Conservation (phyloP, 2,888 invertebrate species). For the Cybosia mesomella region DNA sequence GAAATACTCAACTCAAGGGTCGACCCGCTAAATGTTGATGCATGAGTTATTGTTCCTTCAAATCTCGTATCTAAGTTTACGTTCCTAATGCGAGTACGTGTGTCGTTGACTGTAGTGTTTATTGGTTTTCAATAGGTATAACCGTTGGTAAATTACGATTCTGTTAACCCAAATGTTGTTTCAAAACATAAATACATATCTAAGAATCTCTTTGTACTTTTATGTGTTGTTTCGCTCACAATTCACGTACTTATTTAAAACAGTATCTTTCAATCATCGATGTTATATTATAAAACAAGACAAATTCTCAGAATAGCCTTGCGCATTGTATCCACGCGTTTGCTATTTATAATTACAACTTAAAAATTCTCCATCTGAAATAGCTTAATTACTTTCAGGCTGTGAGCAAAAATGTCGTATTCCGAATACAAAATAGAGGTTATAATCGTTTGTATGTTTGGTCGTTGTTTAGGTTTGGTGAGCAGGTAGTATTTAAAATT, state of each 20-base stretch:
- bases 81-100: slow-evolving; percentile 40
- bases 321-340: slow-evolving; percentile 82
- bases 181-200: slow-evolving; percentile 67
- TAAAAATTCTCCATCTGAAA: slow-evolving; percentile 62
- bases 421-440: slow-evolving; percentile 59
- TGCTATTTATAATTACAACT: slow-evolving; percentile 85
- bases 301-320: slow-evolving; percentile 80
- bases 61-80: slow-evolving; percentile 42
- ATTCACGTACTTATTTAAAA: slow-evolving; percentile 71
- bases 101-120: slow-evolving; percentile 56
- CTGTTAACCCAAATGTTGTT: slow-evolving; percentile 71
- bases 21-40: slow-evolving; percentile 28
- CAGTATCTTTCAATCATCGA: slow-evolving; percentile 74
- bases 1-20: slow-evolving; percentile 29
- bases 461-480: slow-evolving; percentile 61
- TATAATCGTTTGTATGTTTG: slow-evolving; percentile 58
- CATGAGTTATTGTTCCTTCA: slow-evolving; percentile 44
- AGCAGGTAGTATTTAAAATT: slow-evolving; percentile 81
- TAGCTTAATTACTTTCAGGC: slow-evolving; percentile 60
- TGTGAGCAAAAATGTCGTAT: slow-evolving; percentile 54
- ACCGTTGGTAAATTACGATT: slow-evolving; percentile 67
- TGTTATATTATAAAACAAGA: slow-evolving; percentile 76
- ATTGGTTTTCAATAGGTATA: slow-evolving; percentile 64
- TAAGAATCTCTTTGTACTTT: slow-evolving; percentile 70
- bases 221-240: slow-evolving; percentile 66